These are phyloP conservation scores for Columba guinea DNA, from an alignment of 2,797 vertebrate genomes.

Conservation along the genomic window DNA sequence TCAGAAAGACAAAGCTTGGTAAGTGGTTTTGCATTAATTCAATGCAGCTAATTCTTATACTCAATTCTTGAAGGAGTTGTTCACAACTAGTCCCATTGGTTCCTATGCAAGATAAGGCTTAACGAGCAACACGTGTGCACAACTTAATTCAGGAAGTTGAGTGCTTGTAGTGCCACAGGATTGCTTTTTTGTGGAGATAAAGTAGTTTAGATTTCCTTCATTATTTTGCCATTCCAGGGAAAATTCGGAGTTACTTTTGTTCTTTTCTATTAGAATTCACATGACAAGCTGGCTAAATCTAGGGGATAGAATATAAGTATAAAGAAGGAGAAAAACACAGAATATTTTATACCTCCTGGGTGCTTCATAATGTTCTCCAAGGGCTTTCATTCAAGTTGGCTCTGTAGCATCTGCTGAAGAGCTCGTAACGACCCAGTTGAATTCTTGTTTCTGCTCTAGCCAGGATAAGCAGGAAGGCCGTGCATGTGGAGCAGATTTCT, in stretches of 20 bases:
- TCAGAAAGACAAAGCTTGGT: background rate
- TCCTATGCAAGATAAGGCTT: background rate
- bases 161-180: background rate
- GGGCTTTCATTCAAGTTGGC: background rate
- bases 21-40: background rate
- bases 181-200: background rate
- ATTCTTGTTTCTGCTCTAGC: background rate
- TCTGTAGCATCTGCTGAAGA: background rate
- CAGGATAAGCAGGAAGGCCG: background rate
- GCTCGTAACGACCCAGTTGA: background rate
- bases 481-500: background rate
- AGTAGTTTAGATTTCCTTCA: background rate
- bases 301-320: background rate
- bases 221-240: background rate
- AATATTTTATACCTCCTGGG: background rate
- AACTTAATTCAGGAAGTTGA: background rate
- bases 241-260: background rate
- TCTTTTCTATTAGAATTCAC: background rate
- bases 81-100: background rate
- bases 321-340: background rate
- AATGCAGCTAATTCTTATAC: background rate
- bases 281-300: background rate
- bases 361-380: background rate
- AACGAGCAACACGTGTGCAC: background rate
- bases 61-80: background rate